Evolutionary conservation across 1,140 invertebrate species (phyloP).

Genomic region (Chelonus insularis): DNA sequence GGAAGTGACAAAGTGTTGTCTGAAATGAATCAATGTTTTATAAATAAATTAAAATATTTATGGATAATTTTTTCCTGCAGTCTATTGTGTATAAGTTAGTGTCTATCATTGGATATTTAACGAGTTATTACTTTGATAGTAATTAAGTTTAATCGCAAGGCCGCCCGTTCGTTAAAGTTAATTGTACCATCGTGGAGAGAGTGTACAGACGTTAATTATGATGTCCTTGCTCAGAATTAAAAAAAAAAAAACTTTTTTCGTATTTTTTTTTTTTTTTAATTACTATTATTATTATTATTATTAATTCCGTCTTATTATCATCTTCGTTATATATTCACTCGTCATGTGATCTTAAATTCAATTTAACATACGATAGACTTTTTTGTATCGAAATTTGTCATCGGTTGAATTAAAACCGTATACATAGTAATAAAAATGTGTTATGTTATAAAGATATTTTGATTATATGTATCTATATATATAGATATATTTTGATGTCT

Average conservation of each 20-base stretch:
- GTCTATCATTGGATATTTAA: conserved; percentile 46
- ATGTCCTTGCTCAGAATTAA: conserved; percentile 35
- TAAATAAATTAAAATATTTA: no score
- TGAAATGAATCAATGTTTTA: no score
- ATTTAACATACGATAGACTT: no score
- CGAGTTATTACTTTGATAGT: conserved; percentile 54
- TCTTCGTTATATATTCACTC: no score
- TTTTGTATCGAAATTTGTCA: no score
- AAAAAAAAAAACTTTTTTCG: background rate
- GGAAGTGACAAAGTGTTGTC: no score
- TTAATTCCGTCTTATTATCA: background rate
- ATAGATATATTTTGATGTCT: background rate
- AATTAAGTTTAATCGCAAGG: conserved; percentile 58
- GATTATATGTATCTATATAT: background rate
- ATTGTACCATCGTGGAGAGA: conserved; percentile 32
- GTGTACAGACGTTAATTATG: conserved; percentile 38
- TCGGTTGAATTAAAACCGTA: no score
- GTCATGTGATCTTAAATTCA: no score
- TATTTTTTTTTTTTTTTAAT: background rate
- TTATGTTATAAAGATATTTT: no score
- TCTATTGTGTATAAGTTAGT: conserved; percentile 14
- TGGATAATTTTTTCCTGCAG: no score
- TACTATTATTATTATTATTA: background rate
- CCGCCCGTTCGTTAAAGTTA: conserved; percentile 58
- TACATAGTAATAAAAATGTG: no score